A percentile compares a stretch with the other conserved stretches of the same genome.
Evolutionary conservation across 2,888 invertebrate genomes (phyloP).

Genomic region (Argyra leucocephala): DNA sequence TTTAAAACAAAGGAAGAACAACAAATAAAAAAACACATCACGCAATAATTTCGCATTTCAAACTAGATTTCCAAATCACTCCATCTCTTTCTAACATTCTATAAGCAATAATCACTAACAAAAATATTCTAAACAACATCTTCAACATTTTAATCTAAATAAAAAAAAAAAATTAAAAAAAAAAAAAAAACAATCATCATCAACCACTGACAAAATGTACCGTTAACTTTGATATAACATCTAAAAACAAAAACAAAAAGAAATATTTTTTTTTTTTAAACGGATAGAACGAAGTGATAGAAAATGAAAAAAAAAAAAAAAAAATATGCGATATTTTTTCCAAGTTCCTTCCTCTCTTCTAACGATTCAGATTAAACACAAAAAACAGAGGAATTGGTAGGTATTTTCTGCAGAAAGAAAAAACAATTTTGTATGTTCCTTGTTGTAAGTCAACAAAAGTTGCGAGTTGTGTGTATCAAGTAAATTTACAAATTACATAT

Average conservation of each 20-base stretch:
- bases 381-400: not conserved
- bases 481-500: too few species aligned
- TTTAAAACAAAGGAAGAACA: too few species aligned
- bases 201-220: not conserved
- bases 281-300: too few species aligned
- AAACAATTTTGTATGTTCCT: too few species aligned
- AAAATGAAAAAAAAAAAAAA: not conserved
- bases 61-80: not conserved
- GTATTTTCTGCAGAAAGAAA: too few species aligned
- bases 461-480: too few species aligned
- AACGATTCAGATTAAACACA: too few species aligned
- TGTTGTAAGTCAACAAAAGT: too few species aligned
- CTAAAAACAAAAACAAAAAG: not conserved
- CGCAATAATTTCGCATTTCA: slow-evolving; percentile 1
- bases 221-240: slow-evolving; percentile 1
- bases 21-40: not conserved
- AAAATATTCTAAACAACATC: not conserved
- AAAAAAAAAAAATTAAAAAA: too few species aligned
- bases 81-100: not conserved
- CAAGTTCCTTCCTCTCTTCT: not conserved
- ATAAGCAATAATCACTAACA: not conserved
- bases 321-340: not conserved
- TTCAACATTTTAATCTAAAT: not conserved
- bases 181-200: slow-evolving; percentile 2
- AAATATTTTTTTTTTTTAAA: not conserved